Evolutionary conservation across 2,113 vertebrate species (phyloP).

Genomic region (Leptocoma aspasia): DNA sequence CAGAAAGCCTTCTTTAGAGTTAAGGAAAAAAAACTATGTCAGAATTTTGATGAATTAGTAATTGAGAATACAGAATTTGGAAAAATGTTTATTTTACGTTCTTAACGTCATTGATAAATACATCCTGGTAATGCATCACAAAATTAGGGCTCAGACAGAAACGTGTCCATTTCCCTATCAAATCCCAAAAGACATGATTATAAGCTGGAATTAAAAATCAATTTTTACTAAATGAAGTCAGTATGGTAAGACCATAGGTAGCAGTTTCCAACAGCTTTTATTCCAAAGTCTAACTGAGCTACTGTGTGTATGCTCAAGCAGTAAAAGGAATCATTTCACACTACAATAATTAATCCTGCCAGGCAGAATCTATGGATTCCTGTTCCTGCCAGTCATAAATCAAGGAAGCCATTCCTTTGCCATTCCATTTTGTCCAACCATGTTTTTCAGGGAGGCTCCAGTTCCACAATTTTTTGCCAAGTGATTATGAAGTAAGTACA

Average conservation of each 20-base stretch:
- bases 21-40: not conserved
- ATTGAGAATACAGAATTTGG: not conserved
- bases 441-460: not conserved
- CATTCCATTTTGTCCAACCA: not conserved
- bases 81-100: not conserved
- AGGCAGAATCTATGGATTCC: not conserved
- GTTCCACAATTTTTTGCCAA: not conserved
- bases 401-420: not conserved
- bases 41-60: not conserved
- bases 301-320: not conserved
- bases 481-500: not conserved
- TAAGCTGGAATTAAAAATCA: not conserved
- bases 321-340: not conserved
- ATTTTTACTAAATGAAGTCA: not conserved
- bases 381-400: not conserved
- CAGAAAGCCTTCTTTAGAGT: not conserved
- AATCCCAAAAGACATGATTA: not conserved
- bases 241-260: not conserved
- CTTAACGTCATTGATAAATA: fast-evolving
- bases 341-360: not conserved
- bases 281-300: not conserved
- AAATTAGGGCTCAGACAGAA: not conserved
- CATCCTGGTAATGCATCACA: not conserved
- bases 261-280: not conserved
- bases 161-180: not conserved